phyloP scores from a whole-genome alignment of 2,797 vertebrate species.

The Sebastes dallii region DNA sequence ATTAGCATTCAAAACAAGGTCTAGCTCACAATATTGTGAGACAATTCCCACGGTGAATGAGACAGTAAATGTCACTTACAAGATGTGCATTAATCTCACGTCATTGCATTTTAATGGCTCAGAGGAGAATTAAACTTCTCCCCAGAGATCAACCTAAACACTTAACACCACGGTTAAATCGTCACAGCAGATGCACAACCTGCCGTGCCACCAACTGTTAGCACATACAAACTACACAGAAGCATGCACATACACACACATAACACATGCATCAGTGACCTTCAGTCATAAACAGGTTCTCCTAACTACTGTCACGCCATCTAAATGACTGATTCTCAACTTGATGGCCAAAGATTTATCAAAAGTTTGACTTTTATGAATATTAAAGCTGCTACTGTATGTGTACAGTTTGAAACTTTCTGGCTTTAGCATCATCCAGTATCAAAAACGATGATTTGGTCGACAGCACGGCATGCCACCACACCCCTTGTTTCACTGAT shows the following conservation, averaged over 20 bases:
- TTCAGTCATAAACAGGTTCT: neutral
- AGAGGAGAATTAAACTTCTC: constrained; percentile 55
- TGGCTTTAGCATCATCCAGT: too few species aligned
- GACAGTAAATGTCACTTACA: constrained; percentile 72
- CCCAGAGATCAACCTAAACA: constrained; percentile 44
- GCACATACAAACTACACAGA: neutral
- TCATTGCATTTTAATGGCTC: constrained; percentile 67
- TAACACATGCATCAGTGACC: neutral
- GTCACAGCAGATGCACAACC: constrained; percentile 8
- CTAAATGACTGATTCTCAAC: neutral
- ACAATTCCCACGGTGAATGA: constrained; percentile 63
- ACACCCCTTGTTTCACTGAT: neutral
- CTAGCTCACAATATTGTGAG: constrained; percentile 26
- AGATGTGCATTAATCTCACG: constrained; percentile 71
- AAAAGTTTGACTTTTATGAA: neutral
- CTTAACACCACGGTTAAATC: constrained; percentile 29
- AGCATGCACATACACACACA: neutral
- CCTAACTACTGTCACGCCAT: neutral
- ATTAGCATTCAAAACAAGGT: constrained; percentile 68
- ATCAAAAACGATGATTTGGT: too few species aligned
- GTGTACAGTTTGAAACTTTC: too few species aligned
- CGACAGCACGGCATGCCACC: neutral
- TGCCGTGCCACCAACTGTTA: neutral
- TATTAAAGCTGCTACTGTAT: neutral
- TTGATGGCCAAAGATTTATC: neutral